Evolutionary conservation across 2,888 invertebrate species (phyloP), one percentile per base, ranked within the genome.

Genomic region (Acanthosepion pharaonis): DNA sequence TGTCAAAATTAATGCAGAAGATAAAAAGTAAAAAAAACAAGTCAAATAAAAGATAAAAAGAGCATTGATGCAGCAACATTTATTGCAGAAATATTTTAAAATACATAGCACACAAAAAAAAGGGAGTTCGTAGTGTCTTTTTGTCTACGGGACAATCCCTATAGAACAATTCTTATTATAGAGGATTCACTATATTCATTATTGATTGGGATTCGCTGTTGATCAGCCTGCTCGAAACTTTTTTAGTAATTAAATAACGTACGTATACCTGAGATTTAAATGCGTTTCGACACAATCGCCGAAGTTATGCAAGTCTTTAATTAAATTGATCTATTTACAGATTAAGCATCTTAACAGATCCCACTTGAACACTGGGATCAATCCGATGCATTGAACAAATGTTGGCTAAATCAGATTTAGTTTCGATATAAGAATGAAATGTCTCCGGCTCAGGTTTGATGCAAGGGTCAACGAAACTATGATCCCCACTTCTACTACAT

Each of bases 131-230:
- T 78, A 78, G 18, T 23, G n/a, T 78, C 4, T n/a, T 78, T 59
- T 78, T 78, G n/a, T 78, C n/a, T n/a, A 78, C 3, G n/a, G 78
- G 78, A 78, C 33, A n/a, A 78, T 78, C 78, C 20, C 59, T 78
- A n/a, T 78, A n/a, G n/a, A 78, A 78, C 78, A n/a, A 78, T 78
- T 78, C 78, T 78, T 78, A n/a, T 78, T 78, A 78, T 78, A 11
- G 33, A 15, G n/a, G 78, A 78, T 78, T n/a, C n/a, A 33, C 2
- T n/a, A 15, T 78, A 78, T 78, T 78, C 78, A 78, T 78, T n/a
- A 78, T n/a, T 78, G 59, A 59, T 20, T 23, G 59, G 0, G 78
- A 33, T n/a, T 78, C 78, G 9, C 33, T 78, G n/a, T 78, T 78
- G 78, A 78, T 78, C 78, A 78, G 20, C 11, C n/a, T 33, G 78